Percentiles rank a stretch among this genome's conserved stretches.
phyloP scores from a whole-genome alignment of 2,888 invertebrate species.

The Choristoneura rosaceana region DNA sequence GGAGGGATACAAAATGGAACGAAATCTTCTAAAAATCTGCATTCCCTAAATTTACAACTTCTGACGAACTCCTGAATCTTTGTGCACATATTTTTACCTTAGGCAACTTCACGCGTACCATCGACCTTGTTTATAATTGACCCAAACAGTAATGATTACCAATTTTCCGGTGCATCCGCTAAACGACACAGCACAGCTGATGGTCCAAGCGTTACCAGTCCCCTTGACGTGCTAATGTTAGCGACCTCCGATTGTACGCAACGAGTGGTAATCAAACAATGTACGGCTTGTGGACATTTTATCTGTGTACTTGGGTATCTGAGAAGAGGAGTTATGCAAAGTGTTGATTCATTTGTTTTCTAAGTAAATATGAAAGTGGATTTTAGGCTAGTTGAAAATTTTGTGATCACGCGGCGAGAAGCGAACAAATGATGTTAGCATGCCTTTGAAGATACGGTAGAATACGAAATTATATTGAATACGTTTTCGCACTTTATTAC shows the following conservation, averaged over 20 bases:
- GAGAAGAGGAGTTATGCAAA: background rate
- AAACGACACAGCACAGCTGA: slow-evolving; percentile 22
- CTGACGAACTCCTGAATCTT: background rate
- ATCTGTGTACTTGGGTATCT: background rate
- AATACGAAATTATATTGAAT: too few relatives aligned
- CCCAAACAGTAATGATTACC: slow-evolving; percentile 23
- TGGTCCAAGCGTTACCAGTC: slow-evolving; percentile 17
- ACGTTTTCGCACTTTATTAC: too few relatives aligned
- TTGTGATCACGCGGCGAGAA: background rate
- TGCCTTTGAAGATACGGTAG: background rate
- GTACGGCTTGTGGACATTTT: slow-evolving; percentile 6
- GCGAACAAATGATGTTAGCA: background rate
- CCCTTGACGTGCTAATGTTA: slow-evolving; percentile 33
- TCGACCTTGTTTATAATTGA: slow-evolving; percentile 23
- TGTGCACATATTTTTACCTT: background rate
- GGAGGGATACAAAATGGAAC: too few relatives aligned
- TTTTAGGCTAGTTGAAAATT: background rate
- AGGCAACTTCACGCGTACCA: background rate
- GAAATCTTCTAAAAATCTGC: too few relatives aligned
- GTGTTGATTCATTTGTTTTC: slow-evolving; percentile 12
- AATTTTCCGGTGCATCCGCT: slow-evolving; percentile 25
- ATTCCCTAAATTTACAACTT: background rate
- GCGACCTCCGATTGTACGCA: slow-evolving; percentile 4
- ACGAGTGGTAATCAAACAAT: slow-evolving; percentile 24
- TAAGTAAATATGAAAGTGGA: background rate